Evolutionary conservation across 1,140 invertebrate species (phyloP), one percentile per base, ranked within the genome.

Genomic region (Ceratina australensis): DNA sequence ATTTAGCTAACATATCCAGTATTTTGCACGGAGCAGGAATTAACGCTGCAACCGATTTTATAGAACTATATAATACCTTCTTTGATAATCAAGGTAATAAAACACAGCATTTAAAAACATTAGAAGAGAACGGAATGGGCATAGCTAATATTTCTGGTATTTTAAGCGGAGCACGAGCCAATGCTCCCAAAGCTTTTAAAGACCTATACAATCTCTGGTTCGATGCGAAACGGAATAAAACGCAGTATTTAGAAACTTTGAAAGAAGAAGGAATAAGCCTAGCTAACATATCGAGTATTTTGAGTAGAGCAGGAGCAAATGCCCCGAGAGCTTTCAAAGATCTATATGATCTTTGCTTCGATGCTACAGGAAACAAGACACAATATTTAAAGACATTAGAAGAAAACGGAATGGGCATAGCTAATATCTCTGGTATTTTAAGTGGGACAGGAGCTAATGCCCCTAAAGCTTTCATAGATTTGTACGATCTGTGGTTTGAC

Each of bases 301-400:
- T 49, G 20, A 64, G 61, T 20, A n/a, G 3, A 22, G 18, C 42
- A 64, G 61, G 61, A 64, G 33, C n/a, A 3, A 64, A 22, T 64
- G 20, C 22, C 5, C 8, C 56, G 0, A 59, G 24, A 59, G 56
- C 56, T 18, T 26, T 59, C 24, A 26, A 64, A 64, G 61, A 64
- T 15, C 47, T 64, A 64, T 64, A 49, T 20, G n/a, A 49, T 47
- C 28, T 47, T n/a, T 63, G 60, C 28, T 63, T 63, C 42, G 60
- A 57, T 20, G 54, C 16, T 5, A 8, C 16, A 57, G 54, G 54
- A 57, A 57, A 57, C 72, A 81, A 82, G 77, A 86, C 52, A 12
- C 28, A 18, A 16, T 75, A 54, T 67, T 75, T 75, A 24, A 57
- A 57, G n/a, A 57, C 54, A 5, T 20, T 57, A 57, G 18, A 57